phyloP scores from a whole-genome alignment of 2,797 vertebrate species.

The Diceros bicornis region DNA sequence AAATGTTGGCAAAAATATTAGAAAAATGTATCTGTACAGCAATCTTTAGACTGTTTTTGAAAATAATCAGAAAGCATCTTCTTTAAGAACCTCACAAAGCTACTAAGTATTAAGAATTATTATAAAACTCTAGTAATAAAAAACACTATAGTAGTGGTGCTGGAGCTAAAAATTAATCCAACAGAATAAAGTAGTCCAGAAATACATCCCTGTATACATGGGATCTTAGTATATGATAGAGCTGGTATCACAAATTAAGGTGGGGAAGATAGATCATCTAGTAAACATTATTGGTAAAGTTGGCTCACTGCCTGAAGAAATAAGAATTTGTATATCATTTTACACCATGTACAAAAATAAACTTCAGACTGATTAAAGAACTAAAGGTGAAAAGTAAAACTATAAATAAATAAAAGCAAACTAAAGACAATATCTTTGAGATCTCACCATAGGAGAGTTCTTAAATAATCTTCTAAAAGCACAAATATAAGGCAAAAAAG shows the following conservation, averaged over 20 bases:
- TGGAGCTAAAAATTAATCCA: background rate
- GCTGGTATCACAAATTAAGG: background rate
- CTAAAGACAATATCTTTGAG: conserved; percentile 17
- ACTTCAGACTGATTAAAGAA: background rate
- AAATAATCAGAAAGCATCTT: conserved; percentile 20
- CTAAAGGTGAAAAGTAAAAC: background rate
- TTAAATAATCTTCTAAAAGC: conserved; percentile 34
- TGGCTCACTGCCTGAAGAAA: background rate
- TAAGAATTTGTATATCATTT: background rate
- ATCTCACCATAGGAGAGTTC: background rate
- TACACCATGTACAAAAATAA: background rate
- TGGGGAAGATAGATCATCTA: conserved; percentile 13
- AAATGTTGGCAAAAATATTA: background rate
- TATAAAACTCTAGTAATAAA: conserved; percentile 1
- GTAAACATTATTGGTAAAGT: conserved; percentile 39
- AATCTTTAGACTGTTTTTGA: conserved; percentile 29
- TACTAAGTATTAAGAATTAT: background rate
- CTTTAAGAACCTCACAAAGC: background rate
- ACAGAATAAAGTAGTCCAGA: background rate
- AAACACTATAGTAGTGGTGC: background rate
- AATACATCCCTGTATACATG: background rate
- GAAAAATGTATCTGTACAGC: background rate
- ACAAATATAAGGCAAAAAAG: conserved; percentile 15
- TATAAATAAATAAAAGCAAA: conserved; percentile 21
- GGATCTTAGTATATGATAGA: background rate